A percentile compares a stretch with the other conserved stretches of the same genome.
Conservation (phyloP, 1,140 invertebrate species). For the Antheraea pernyi region DNA sequence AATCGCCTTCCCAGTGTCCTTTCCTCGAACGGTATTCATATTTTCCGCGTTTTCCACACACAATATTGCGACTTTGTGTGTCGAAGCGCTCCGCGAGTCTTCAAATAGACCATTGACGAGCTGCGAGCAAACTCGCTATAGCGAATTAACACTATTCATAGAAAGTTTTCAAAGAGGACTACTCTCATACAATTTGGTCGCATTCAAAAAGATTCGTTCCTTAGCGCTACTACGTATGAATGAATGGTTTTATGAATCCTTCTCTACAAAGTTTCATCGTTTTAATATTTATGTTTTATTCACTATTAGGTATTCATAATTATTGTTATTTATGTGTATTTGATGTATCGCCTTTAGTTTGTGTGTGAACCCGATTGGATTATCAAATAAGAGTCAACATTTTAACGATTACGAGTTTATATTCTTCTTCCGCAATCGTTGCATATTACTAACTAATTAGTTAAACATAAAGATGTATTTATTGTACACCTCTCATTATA, state of each 20-base stretch:
- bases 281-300: slow-evolving; percentile 7
- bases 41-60: slow-evolving; percentile 75
- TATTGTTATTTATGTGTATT: no score
- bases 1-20: slow-evolving; percentile 55
- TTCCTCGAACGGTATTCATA: slow-evolving; percentile 58
- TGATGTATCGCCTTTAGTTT: no score
- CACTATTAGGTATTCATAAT: background rate
- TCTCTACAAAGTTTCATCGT: slow-evolving; percentile 46
- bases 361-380: no score
- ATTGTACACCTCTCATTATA: no score
- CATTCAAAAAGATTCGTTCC: slow-evolving; percentile 77
- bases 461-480: no score
- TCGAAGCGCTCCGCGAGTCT: slow-evolving; percentile 61
- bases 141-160: slow-evolving; percentile 71
- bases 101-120: slow-evolving; percentile 72
- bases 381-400: no score
- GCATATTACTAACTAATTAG: no score
- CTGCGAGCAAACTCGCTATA: slow-evolving; percentile 76
- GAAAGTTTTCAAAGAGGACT: slow-evolving; percentile 77
- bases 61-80: slow-evolving; percentile 60
- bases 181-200: slow-evolving; percentile 77
- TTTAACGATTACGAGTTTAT: no score
- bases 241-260: slow-evolving; percentile 74
- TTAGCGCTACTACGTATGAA: slow-evolving; percentile 68
- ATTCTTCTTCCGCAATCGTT: no score